phyloP scores from a whole-genome alignment of 2,888 invertebrate genomes.

The Drosophila eohydei region DNA sequence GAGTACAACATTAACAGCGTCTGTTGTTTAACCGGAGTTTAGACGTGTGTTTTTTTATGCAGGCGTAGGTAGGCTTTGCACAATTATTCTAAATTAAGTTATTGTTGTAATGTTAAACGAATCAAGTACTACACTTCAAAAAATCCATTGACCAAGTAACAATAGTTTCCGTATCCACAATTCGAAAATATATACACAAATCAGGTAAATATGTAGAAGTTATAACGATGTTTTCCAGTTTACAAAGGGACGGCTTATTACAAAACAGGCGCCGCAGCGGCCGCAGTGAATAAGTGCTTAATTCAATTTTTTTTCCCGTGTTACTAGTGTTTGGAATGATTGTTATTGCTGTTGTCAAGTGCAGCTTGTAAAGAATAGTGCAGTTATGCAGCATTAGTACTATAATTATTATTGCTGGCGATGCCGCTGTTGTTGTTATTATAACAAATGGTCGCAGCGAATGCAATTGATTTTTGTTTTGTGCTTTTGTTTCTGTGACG shows the following conservation, averaged over 20 bases:
- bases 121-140: conserved; percentile 17
- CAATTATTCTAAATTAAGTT: conserved; percentile 48
- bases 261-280: conserved; percentile 47
- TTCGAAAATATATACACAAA: not conserved
- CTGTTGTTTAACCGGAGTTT: conserved; percentile 46
- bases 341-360: conserved; percentile 14
- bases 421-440: conserved; percentile 29
- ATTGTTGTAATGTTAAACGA: conserved; percentile 45
- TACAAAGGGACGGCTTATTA: conserved; percentile 37
- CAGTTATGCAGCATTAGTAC: not conserved
- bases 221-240: conserved; percentile 18
- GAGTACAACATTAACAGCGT: conserved; percentile 36
- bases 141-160: conserved; percentile 11
- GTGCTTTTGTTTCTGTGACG: conserved; percentile 40
- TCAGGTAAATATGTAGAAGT: conserved; percentile 39
- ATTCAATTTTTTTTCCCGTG: conserved; percentile 5
- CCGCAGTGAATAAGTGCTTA: conserved; percentile 14
- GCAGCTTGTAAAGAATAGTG: not conserved
- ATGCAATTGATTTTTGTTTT: conserved; percentile 59
- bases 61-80: conserved; percentile 43
- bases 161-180: conserved; percentile 1
- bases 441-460: conserved; percentile 30
- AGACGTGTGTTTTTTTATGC: conserved; percentile 53
- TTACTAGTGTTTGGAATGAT: conserved; percentile 10
- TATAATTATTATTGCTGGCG: conserved; percentile 10